Base-by-base conservation (phyloP, 23 tunicate species). In the Styela plicata region DNA sequence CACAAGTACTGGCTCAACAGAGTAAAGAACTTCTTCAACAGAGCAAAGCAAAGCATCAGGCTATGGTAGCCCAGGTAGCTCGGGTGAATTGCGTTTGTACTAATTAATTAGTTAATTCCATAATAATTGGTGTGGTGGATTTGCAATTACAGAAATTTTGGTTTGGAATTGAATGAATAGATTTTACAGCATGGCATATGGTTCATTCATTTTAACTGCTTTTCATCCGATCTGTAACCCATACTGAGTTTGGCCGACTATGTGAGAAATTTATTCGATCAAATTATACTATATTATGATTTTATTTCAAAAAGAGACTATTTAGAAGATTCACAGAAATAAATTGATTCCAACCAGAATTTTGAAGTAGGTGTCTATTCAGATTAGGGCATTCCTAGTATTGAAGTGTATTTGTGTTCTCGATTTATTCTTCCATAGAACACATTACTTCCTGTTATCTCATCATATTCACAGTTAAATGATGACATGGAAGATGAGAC, bases 21-120 rank as follows among this genome's bases (percentile, higher is more conserved):
- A 90, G 96, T 75, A 83, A 80, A 63, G 73, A 75, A 44, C 82
- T 85, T 31, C 66, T 85, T 21, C 96, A 90, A 64, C 86, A 85
- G 63, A 90, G 89, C 84, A 90, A 90, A 75, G 96, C 96, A 28
- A 90, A 90, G 36, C 96, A 90, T 76, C 89, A 83, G 53, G 89
- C 96, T 3, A 85, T 90, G 96, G 73, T 90, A 28, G 96, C 89
- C 28, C 96, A 90, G 85, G 96, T 90, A 85, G 81, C 81, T 36
- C 67, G 81, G 81, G 81, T 76, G 81, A 76, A 76, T 20, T 21
- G 21, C 26, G 26, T 44, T 76, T 76, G 24, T 36, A 52, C 66
- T 76, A 44, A 44, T 76, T 1, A 17, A 23, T 65, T 63, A 31
- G 13, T 44, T 44, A 7, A 5, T 44, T 44, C 13, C 13, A 5